Base-by-base conservation (phyloP, 2,888 invertebrate genomes). In the Luperina testacea region DNA sequence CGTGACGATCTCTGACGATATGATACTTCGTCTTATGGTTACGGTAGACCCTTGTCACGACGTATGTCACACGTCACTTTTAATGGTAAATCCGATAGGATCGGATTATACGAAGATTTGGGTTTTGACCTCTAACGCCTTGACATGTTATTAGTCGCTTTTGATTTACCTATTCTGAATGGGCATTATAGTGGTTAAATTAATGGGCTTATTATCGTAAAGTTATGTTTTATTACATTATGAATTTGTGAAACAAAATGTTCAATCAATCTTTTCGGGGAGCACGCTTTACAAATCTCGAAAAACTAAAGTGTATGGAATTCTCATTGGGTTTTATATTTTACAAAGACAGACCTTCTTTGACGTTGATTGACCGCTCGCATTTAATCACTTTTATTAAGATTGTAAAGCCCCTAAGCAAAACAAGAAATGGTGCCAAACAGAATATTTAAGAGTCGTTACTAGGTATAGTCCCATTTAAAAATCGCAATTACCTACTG, bases 81-180 rank as follows among this genome's bases (percentile, higher is more conserved):
- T 90, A 92, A 93, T 94, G 91, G 87, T 92, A 67, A 90, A 90
- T 88, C 88, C 84, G 83, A 85, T 88, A 75, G n/a, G 81, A 83
- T 88, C 81, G 75, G 78, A 88, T 86, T 84, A 84, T 77, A 76
- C 71, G 71, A 75, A 83, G 81, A 77, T 83, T 83, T 77, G 53
- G 64, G 80, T 69, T 81, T 82, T 77, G 80, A 78, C 79, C 79
- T 78, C 81, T 79, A 71, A 81, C 75, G 68, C 75, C 77, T 76
- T 80, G 72, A 78, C 77, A 77, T 77, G 77, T 82, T 81, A 79
- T 83, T 80, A 73, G 75, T 82, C 17, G 71, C 27, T 61, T 81
- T 69, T 80, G 71, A 84, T 86, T 87, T 78, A 80, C 77, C 78
- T 80, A 81, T 80, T 72, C 63, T 67, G 59, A 72, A 73, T 75